These are phyloP conservation scores for Trichonephila clavipes DNA, from an alignment of 1,140 invertebrate species.

Conservation along the genomic window DNA sequence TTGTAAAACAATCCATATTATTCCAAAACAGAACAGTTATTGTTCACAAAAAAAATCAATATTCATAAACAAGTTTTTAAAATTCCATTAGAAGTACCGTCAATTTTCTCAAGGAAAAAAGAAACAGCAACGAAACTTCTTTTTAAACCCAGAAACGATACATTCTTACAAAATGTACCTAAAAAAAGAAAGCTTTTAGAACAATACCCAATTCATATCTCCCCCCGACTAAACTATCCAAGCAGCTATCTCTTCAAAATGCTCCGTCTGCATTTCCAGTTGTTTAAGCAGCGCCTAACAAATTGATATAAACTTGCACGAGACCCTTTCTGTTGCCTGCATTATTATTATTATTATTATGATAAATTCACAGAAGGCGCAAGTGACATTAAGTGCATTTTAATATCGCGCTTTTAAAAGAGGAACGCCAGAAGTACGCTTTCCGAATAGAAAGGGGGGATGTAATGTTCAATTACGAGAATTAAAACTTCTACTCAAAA, in stretches of 20 bases:
- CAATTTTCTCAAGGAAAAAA: too few species aligned
- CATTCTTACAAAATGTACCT: too few species aligned
- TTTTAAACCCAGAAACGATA: too few species aligned
- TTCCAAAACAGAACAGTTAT: too few species aligned
- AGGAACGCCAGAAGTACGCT: not conserved
- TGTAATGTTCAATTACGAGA: slow-evolving; percentile 73
- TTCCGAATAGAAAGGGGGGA: not conserved
- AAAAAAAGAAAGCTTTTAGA: too few species aligned
- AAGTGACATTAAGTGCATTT: slow-evolving; percentile 67
- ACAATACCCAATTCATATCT: too few species aligned
- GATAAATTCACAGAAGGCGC: slow-evolving; percentile 51
- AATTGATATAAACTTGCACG: slow-evolving; percentile 53
- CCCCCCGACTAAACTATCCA: too few species aligned
- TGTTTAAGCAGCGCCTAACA: not conserved
- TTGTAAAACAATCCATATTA: too few species aligned
- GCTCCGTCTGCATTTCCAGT: not conserved
- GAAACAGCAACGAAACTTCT: too few species aligned
- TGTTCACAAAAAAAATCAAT: too few species aligned
- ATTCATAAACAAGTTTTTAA: too few species aligned
- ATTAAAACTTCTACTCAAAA: slow-evolving; percentile 73
- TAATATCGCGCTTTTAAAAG: slow-evolving; percentile 64
- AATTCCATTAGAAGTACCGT: too few species aligned
- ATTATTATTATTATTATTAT: slow-evolving; percentile 50
- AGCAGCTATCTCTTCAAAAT: not conserved
- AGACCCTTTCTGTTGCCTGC: not conserved